Evolutionary conservation across 2,113 vertebrate species (phyloP), one percentile per base, ranked within the genome.

Genomic region (Mastomys coucha): DNA sequence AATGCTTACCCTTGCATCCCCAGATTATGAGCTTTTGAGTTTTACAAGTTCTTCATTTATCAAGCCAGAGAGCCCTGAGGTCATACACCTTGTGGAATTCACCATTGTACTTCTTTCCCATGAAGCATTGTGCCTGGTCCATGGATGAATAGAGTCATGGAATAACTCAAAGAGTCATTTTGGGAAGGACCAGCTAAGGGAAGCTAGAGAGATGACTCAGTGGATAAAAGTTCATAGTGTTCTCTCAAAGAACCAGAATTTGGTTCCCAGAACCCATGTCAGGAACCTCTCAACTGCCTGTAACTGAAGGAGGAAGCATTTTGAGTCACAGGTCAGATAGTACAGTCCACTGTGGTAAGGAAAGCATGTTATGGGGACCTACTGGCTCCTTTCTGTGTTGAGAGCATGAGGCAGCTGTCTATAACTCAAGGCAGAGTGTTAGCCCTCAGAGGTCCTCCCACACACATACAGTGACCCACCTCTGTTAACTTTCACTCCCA

Each of bases 91-190:
- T 33, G 24, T 76, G n/a, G 65, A 16, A 49, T 58, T 33, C 7
- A 7, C 28, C 58, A n/a, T 45, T 1, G 4, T 5, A 17, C 49
- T 36, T 13, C 6, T 39, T 0, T 0, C n/a, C 10, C 3, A 3
- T 0, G 12, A 22, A 17, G 12, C 16, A 0, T 3, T 56, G 53
- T 7, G 1, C 26, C 53, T 19, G 60, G 36, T 17, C 2, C 17
- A 3, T 58, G 58, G 75, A 6, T 20, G 33, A 0, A 0, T 1
- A 63, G 80, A 31, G 20, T 73, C 33, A n/a, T 28, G 6, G 0
- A 0, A 2, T 14, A 77, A 45, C 49, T 58, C 9, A 45, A 12
- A 70, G 36, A 39, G 36, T 73, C 70, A 33, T 78, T 78, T 78
- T 51, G 76, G 76, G 28, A 78, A 51, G 14, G 14, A 51, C 17